phyloP scores from a whole-genome alignment of 2,113 vertebrate genomes.

The Bagarius yarrelli region DNA sequence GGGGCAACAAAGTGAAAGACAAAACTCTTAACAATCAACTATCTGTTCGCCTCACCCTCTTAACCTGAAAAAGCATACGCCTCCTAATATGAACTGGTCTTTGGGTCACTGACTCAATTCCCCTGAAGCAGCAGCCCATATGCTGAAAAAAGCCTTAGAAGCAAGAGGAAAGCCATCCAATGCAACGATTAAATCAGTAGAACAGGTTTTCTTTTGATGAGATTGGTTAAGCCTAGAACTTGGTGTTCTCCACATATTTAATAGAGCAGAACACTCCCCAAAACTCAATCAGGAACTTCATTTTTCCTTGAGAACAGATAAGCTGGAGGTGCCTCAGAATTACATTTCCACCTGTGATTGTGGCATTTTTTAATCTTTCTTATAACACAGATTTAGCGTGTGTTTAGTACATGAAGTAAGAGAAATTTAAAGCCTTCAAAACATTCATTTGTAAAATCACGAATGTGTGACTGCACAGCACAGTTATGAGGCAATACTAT shows the following conservation, averaged over 20 bases:
- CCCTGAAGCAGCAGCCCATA: background rate
- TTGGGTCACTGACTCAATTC: slow-evolving; percentile 5
- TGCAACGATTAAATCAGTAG: slow-evolving; percentile 30
- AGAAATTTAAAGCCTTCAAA: background rate
- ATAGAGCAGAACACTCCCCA: slow-evolving; percentile 48
- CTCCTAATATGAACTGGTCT: background rate
- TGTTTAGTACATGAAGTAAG: background rate
- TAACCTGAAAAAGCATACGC: background rate
- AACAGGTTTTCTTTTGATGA: slow-evolving; percentile 42
- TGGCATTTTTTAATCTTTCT: background rate
- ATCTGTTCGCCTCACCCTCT: background rate
- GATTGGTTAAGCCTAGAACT: slow-evolving; percentile 54
- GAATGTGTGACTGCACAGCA: no score
- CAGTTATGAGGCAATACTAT: slow-evolving; percentile 34
- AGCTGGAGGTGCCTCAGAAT: background rate
- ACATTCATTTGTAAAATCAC: background rate
- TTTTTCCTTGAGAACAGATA: slow-evolving; percentile 36
- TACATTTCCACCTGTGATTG: background rate
- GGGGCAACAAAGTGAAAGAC: slow-evolving; percentile 15
- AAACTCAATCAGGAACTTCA: slow-evolving; percentile 62
- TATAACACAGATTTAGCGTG: background rate
- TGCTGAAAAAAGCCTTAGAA: slow-evolving; percentile 16
- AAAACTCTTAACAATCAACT: slow-evolving; percentile 5
- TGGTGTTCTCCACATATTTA: slow-evolving; percentile 51
- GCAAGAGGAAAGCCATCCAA: slow-evolving; percentile 32